phyloP scores from a whole-genome alignment of 1,140 invertebrate species.

The Venturia canescens region DNA sequence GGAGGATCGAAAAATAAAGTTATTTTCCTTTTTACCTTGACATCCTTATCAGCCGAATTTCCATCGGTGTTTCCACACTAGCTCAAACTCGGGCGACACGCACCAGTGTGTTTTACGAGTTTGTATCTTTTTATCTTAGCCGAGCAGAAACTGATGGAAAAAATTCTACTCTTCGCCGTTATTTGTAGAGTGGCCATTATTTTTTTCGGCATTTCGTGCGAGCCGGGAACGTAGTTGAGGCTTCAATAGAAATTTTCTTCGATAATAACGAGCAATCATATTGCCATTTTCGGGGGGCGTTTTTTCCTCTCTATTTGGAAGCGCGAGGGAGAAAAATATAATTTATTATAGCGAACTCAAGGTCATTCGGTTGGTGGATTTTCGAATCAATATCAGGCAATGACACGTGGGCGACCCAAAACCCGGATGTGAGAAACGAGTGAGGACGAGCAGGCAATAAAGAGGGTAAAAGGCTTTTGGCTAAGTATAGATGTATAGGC shows the following conservation, averaged over 20 bases:
- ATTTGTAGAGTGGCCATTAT: too few species aligned
- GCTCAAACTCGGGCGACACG: too few species aligned
- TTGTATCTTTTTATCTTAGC: not conserved
- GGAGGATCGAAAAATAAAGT: too few species aligned
- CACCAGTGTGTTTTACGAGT: not conserved
- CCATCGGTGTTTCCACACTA: too few species aligned
- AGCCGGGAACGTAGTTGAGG: too few species aligned
- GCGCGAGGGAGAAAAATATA: not conserved
- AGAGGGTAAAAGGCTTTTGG: not conserved
- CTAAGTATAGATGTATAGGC: not conserved
- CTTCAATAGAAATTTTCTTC: too few species aligned
- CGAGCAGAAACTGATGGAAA: not conserved
- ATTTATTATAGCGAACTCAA: not conserved
- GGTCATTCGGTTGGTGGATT: not conserved
- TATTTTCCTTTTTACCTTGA: too few species aligned
- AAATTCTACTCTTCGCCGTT: not conserved
- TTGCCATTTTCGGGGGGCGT: not conserved
- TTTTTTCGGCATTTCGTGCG: too few species aligned
- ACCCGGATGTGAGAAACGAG: not conserved
- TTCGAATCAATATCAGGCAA: not conserved
- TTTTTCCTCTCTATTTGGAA: not conserved
- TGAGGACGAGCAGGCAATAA: not conserved
- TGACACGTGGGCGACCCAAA: constrained; percentile 5
- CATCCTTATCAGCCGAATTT: not conserved
- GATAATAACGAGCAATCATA: not conserved